phyloP scores from a whole-genome alignment of 2,888 invertebrate genomes.

The Aquatica leii region DNA sequence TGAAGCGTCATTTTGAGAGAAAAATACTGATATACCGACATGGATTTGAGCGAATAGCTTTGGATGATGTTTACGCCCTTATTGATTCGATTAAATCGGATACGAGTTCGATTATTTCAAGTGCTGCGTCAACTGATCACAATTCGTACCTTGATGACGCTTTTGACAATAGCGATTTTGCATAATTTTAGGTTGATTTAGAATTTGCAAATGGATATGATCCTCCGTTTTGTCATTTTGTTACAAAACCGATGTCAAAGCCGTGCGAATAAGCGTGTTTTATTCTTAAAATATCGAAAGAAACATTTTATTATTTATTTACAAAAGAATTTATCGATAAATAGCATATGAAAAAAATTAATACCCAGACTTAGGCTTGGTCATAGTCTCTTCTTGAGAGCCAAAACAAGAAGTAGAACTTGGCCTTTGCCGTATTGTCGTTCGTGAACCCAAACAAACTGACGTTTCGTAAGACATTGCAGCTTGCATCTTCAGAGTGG shows the following conservation, averaged over 20 bases:
- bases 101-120: not conserved
- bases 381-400: no score
- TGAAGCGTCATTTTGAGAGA: not conserved
- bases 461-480: no score
- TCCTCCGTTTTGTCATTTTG: not conserved
- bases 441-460: no score
- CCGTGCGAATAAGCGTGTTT: not conserved
- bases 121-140: not conserved
- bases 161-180: not conserved
- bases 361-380: no score
- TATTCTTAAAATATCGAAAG: not conserved
- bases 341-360: no score
- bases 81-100: not conserved
- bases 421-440: no score
- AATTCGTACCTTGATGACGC: not conserved
- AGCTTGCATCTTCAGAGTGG: no score
- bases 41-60: not conserved
- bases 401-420: no score
- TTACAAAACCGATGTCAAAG: not conserved
- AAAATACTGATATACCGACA: not conserved
- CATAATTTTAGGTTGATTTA: not conserved
- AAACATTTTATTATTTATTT: no score
- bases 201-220: not conserved
- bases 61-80: not conserved
- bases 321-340: no score